These are phyloP conservation scores for Brachynemurus nebulosus DNA, from an alignment of 2,888 invertebrate genomes.

Conservation along the genomic window DNA sequence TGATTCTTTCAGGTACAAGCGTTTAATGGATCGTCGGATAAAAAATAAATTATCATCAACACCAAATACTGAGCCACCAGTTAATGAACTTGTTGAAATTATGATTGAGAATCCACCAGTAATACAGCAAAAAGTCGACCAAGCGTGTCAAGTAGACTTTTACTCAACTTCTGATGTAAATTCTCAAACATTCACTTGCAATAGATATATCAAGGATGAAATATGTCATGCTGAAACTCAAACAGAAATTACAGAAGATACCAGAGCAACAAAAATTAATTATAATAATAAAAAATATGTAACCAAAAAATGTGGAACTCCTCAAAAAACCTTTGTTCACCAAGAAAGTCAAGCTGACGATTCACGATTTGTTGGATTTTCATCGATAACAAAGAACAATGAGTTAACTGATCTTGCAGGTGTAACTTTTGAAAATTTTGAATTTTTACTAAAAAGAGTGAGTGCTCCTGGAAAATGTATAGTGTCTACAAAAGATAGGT, in stretches of 20 bases:
- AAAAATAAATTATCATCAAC: constrained; percentile 4
- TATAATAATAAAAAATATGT: constrained; percentile 7
- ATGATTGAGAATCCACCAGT: constrained; percentile 6
- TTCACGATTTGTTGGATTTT: constrained; percentile 12
- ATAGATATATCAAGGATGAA: constrained; percentile 10
- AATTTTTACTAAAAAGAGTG: constrained; percentile 15
- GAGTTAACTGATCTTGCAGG: constrained; percentile 15
- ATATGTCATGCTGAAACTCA: constrained; percentile 13
- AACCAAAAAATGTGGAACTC: constrained; percentile 11
- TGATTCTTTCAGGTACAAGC: constrained; percentile 14
- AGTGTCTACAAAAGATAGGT: constrained; percentile 9
- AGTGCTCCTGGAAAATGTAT: background rate
- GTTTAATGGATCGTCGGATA: constrained; percentile 7
- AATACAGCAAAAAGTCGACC: constrained; percentile 5
- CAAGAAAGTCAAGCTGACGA: constrained; percentile 8
- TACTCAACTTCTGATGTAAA: background rate
- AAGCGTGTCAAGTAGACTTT: constrained; percentile 13
- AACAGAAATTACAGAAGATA: constrained; percentile 10
- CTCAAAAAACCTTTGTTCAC: constrained; percentile 7
- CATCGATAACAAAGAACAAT: constrained; percentile 15
- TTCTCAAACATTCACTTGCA: constrained; percentile 12
- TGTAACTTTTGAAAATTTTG: constrained; percentile 14
- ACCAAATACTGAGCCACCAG: constrained; percentile 1
- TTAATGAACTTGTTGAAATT: constrained; percentile 5
- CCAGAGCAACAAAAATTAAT: constrained; percentile 5